Evolutionary conservation across 2,113 vertebrate species (phyloP), one percentile per base, ranked within the genome.

Genomic region (Opisthocomus hoazin): DNA sequence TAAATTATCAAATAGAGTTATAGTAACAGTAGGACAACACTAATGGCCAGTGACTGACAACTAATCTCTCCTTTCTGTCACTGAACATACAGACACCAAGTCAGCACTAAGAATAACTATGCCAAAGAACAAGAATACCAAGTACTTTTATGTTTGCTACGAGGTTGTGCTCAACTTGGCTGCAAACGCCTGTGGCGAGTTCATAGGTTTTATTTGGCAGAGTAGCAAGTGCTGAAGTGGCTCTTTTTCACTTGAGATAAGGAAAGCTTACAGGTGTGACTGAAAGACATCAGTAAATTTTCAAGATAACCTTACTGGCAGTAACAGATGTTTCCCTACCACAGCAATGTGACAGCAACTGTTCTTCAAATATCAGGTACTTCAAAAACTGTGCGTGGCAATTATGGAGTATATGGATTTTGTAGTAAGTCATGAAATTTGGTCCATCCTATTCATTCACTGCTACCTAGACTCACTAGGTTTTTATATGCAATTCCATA

Each of bases 191-290:
- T 36, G 5, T 69, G 66, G 48, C 45, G 86, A 27, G 6, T 60
- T 84, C 70, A 75, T 71, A 81, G 61, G 8, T 82, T 85, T 66
- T 93, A 19, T 94, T 34, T 89, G 66, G 32, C 58, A 76, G 68
- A 56, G 43, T 26, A 58, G 4, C 22, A 79, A 32, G 43, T 69
- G 70, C 53, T 46, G 75, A 32, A 57, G 41, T 58, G 87, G 22
- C 57, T 79, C 36, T 70, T 94, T 65, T 86, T 79, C n/a, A 48
- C 13, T 76, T 41, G 63, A 83, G 34, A 39, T 83, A 43, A 64
- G 32, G n/a, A 41, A 83, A 58, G 10, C 10, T 79, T 73, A n/a
- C 29, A 71, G 57, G 23, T 19, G 43, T 54, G 68, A 80, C 4
- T 86, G 64, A 77, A 87, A 84, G 39, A 29, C n/a, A 70, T 26